Conservation (phyloP, 1,140 invertebrate genomes). For the Neodiprion fabricii region DNA sequence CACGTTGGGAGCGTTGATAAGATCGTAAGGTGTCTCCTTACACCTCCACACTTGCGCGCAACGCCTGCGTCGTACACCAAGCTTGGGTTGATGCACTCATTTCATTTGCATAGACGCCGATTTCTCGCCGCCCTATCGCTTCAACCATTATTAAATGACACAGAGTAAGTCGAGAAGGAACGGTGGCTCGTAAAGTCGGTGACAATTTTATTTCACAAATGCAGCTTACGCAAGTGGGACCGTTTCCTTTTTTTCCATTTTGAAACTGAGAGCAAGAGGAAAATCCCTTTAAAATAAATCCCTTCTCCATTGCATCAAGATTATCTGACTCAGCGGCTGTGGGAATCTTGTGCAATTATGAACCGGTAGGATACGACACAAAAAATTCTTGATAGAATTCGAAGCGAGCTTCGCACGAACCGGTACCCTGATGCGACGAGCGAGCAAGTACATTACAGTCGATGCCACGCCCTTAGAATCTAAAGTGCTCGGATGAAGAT, state of each 20-base stretch:
- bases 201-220: too few relatives aligned
- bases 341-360: not conserved
- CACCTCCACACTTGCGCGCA: slow-evolving; percentile 1
- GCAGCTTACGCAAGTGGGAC: too few relatives aligned
- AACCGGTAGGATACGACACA: not conserved
- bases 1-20: not conserved
- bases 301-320: too few relatives aligned
- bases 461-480: not conserved
- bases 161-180: not conserved
- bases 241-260: too few relatives aligned
- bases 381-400: slow-evolving; percentile 1
- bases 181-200: too few relatives aligned
- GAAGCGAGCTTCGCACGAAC: not conserved
- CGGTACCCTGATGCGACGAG: not conserved
- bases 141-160: not conserved
- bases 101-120: not conserved
- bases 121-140: not conserved
- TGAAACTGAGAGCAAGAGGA: too few relatives aligned
- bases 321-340: not conserved
- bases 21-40: not conserved
- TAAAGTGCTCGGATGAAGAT: not conserved
- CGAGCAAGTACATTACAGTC: not conserved
- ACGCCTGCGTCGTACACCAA: not conserved
- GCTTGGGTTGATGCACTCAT: not conserved
- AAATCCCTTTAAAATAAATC: too few relatives aligned